Evolutionary conservation across 2,113 vertebrate genomes (phyloP).

Genomic region (Hystrix cristata): DNA sequence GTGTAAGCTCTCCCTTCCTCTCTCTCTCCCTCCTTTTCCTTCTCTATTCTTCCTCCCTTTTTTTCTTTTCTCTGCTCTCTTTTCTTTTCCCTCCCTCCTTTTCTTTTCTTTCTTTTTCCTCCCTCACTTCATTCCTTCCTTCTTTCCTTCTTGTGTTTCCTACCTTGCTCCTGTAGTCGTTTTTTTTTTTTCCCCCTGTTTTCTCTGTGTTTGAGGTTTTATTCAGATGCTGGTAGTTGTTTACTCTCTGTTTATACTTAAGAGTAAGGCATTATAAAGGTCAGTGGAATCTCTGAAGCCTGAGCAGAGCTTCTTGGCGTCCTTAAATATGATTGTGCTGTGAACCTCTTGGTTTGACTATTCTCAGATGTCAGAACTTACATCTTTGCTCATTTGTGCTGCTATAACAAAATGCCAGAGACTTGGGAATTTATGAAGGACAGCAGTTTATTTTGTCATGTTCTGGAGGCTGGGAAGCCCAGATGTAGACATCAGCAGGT

Average conservation of each 20-base stretch:
- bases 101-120: neutral
- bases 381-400: neutral
- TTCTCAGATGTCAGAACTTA: neutral
- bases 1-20: neutral
- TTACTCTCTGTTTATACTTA: constrained; percentile 46
- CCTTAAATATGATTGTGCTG: neutral
- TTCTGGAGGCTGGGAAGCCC: neutral
- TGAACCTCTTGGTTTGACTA: constrained; percentile 4
- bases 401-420: neutral
- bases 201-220: neutral
- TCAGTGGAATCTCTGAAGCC: constrained; percentile 27
- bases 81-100: neutral
- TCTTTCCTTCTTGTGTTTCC: neutral
- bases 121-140: neutral
- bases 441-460: neutral
- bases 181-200: neutral
- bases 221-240: neutral
- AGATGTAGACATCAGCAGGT: neutral
- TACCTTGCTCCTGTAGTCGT: neutral
- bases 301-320: constrained; percentile 3
- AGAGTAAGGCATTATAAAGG: neutral
- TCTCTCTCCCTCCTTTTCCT: no score
- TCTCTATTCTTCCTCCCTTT: neutral
- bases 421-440: neutral
- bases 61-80: neutral